Base-by-base conservation (phyloP, 1,140 invertebrate genomes). In the Pogonomyrmex californicus region DNA sequence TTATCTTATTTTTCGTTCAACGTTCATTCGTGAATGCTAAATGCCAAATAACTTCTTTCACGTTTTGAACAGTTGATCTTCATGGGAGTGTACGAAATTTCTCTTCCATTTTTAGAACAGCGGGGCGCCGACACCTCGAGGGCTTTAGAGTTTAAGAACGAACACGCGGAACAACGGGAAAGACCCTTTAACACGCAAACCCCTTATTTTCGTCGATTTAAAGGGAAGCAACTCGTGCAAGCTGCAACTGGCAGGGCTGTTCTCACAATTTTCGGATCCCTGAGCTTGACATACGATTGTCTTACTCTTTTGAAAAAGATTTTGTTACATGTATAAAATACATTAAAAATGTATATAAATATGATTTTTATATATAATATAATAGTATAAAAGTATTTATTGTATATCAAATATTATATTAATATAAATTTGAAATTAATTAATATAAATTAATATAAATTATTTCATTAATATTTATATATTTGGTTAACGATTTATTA, bases 121-220 rank as follows among this genome's bases (percentile, higher is more conserved):
- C 88, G 54, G 62, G 51, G 71, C 75, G 38, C 36, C 68, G 68
- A 75, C 83, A 75, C 87, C 83, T 89, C 68, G 87, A 89, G 83
- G 66, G 88, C 76, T 89, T 87, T 77, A 70, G 70, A 66, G 63
- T 88, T 88, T 73, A 91, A 88, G 88, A 87, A 87, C 81, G 82
- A 86, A 87, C 87, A 81, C 77, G 86, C 85, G 68, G 86, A 90
- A 87, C 89, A 76, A 71, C 70, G 63, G n/a, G 87, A 88, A 91
- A 89, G 83, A 85, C 68, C 86, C 89, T 88, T 92, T 90, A 92
- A 86, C 91, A 90, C 90, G 88, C 87, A 77, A 90, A 71, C 81
- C 54, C 51, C 78, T 89, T 89, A 88, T 87, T 86, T 88, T 85
- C 36, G 54, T 41, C 82, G 81, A 88, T 90, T 92, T 88, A 90